phyloP scores from a whole-genome alignment of 2,888 invertebrate genomes.

The Drosophila colorata region DNA sequence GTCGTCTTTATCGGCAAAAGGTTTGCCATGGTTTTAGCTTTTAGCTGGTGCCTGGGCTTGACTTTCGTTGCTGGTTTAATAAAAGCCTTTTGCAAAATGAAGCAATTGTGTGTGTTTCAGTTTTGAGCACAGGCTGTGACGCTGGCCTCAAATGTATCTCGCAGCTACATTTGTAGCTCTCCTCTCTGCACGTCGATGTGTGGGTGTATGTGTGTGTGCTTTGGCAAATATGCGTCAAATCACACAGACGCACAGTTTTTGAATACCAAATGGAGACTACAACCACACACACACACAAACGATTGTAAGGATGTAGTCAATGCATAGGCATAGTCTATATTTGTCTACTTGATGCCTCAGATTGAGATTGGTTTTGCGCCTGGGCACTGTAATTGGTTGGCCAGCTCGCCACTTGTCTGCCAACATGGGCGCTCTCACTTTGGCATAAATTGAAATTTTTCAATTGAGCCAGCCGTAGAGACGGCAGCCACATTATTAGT shows the following conservation, averaged over 20 bases:
- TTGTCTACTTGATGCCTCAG: constrained; percentile 75
- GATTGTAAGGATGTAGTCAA: constrained; percentile 15
- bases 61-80: constrained; percentile 69
- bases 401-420: constrained; percentile 50
- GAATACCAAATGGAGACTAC: constrained; percentile 75
- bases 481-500: constrained; percentile 67
- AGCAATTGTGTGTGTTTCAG: constrained; percentile 71
- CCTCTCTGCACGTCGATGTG: background rate
- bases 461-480: constrained; percentile 48
- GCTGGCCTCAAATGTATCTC: constrained; percentile 48
- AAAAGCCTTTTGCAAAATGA: constrained; percentile 78
- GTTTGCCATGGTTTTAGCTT: constrained; percentile 62
- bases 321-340: constrained; percentile 66
- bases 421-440: constrained; percentile 25
- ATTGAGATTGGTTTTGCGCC: constrained; percentile 73
- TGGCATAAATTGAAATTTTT: constrained; percentile 71
- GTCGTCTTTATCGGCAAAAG: constrained; percentile 58
- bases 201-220: constrained; percentile 39
- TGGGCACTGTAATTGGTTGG: constrained; percentile 63
- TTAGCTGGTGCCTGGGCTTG: constrained; percentile 43
- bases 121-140: constrained; percentile 59
- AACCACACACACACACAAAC: constrained; percentile 22
- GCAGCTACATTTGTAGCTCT: constrained; percentile 49
- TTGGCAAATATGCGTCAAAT: constrained; percentile 79
- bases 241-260: constrained; percentile 79